These are phyloP conservation scores for Drosophila anceps DNA, from an alignment of 2,888 invertebrate species.

Conservation along the genomic window DNA sequence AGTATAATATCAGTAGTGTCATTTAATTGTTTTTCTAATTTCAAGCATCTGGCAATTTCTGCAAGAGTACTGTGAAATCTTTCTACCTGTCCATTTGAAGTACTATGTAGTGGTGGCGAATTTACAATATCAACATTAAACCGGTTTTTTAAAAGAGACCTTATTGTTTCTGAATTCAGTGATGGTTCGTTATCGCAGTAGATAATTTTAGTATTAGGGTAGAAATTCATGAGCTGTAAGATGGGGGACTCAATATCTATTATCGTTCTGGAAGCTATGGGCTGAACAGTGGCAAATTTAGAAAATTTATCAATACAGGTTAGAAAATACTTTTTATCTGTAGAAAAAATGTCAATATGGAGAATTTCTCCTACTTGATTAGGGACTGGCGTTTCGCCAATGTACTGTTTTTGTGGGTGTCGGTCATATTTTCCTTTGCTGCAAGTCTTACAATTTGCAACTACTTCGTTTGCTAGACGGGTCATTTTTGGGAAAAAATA, in stretches of 20 bases:
- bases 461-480: neutral
- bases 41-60: constrained; percentile 51
- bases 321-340: neutral
- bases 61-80: constrained; percentile 36
- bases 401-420: neutral
- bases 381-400: neutral
- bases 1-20: constrained; percentile 14
- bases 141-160: constrained; percentile 11
- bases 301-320: neutral
- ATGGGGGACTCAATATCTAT: neutral
- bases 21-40: constrained; percentile 25
- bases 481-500: neutral
- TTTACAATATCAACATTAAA: constrained; percentile 15
- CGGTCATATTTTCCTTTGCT: neutral
- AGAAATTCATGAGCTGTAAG: neutral
- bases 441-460: neutral
- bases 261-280: neutral
- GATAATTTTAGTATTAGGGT: neutral
- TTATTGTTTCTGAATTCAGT: neutral
- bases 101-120: constrained; percentile 46
- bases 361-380: neutral
- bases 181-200: neutral
- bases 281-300: neutral
- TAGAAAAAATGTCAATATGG: neutral
- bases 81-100: constrained; percentile 27